Evolutionary conservation across 2,797 vertebrate species (phyloP).

Genomic region (Xenops minutus): DNA sequence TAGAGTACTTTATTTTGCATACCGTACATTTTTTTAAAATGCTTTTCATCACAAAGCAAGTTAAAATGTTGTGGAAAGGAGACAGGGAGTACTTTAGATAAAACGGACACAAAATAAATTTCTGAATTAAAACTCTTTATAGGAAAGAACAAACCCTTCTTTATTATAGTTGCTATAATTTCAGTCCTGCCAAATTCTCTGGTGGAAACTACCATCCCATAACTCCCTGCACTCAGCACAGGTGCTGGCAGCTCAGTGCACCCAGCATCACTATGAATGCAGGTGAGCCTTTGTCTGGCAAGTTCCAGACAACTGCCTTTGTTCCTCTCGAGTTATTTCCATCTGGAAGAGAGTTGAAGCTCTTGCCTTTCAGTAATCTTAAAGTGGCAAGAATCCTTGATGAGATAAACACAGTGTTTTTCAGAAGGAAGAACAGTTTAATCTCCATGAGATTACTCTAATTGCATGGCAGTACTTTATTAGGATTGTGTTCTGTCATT

Average conservation of each 20-base stretch:
- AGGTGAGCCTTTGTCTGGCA: neutral
- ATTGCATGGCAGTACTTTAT: neutral
- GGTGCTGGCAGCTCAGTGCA: neutral
- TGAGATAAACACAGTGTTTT: slow-evolving; percentile 13
- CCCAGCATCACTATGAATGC: neutral
- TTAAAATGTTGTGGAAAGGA: neutral
- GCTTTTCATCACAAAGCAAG: neutral
- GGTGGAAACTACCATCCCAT: neutral
- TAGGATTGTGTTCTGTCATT: neutral
- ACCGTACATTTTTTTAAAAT: neutral
- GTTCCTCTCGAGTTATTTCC: neutral
- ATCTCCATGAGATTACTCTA: neutral
- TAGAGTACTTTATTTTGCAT: neutral
- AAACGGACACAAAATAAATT: neutral
- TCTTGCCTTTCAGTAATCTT: slow-evolving; percentile 1
- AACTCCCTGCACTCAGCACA: neutral
- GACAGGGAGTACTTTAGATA: neutral
- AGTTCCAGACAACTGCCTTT: neutral
- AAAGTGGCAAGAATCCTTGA: neutral
- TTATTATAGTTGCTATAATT: neutral
- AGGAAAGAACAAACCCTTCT: neutral
- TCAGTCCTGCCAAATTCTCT: neutral
- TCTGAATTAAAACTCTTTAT: neutral
- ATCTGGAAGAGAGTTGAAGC: neutral
- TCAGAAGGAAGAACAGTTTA: neutral